Conservation (phyloP, 2,797 vertebrate species). For the Pteropus rufus region DNA sequence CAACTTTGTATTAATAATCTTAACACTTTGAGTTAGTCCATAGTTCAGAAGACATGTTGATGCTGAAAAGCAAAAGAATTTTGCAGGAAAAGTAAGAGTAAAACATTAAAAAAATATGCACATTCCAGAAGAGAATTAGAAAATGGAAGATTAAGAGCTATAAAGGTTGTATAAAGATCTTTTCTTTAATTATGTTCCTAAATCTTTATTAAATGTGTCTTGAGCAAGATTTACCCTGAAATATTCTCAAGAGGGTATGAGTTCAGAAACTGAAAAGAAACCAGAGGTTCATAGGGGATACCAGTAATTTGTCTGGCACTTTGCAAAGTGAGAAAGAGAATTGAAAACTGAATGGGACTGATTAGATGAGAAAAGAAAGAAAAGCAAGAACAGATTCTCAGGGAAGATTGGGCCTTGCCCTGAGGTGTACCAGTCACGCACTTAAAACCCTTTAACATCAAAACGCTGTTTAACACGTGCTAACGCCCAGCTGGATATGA, state of each 20-base stretch:
- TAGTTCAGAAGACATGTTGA: not conserved
- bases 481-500: constrained; percentile 72
- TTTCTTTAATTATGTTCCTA: not conserved
- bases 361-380: constrained; percentile 65
- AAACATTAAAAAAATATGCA: not conserved
- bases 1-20: not conserved
- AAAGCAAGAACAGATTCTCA: constrained; percentile 71
- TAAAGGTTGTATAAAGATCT: not conserved
- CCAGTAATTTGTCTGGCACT: constrained; percentile 71
- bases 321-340: constrained; percentile 66
- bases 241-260: not conserved
- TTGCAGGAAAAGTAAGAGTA: not conserved
- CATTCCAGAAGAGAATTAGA: not conserved
- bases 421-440: constrained; percentile 74
- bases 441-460: constrained; percentile 70
- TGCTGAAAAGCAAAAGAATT: not conserved
- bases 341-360: constrained; percentile 60
- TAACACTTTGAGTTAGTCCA: not conserved
- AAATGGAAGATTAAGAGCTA: not conserved
- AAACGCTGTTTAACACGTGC: constrained; percentile 72
- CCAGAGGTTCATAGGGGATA: constrained; percentile 51
- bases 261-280: constrained; percentile 38
- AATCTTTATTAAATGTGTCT: not conserved
- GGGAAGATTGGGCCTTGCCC: constrained; percentile 59
- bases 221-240: constrained; percentile 15